Evolutionary conservation across 2,113 vertebrate genomes (phyloP).

Genomic region (Reinhardtius hippoglossoides): DNA sequence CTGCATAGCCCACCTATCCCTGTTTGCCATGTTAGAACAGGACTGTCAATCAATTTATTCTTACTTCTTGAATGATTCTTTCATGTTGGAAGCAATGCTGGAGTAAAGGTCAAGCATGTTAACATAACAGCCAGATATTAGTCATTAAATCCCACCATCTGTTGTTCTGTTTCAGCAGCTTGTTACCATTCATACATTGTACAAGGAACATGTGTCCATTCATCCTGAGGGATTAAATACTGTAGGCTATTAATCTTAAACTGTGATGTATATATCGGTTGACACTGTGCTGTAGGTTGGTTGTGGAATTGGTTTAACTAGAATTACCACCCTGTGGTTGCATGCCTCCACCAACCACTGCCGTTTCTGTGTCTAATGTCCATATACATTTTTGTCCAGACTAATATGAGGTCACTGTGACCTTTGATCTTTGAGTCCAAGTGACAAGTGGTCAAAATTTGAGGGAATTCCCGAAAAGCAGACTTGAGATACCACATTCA

Average conservation of each 20-base stretch:
- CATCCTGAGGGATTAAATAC: constrained; percentile 45
- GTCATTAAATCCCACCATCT: constrained; percentile 75
- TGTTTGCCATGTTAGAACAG: constrained; percentile 4
- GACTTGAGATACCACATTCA: too few species aligned
- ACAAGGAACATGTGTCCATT: constrained; percentile 51
- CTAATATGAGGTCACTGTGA: too few species aligned
- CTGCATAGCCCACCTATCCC: not conserved
- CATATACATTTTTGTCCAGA: too few species aligned
- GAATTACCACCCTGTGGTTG: too few species aligned
- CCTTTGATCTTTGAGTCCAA: too few species aligned
- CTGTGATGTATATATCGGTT: not conserved
- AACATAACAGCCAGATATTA: constrained; percentile 67
- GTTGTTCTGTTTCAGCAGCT: constrained; percentile 46
- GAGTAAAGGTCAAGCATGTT: constrained; percentile 50
- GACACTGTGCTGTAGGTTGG: not conserved
- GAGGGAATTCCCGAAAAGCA: too few species aligned
- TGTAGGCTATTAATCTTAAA: constrained; percentile 6
- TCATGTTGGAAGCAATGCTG: constrained; percentile 3
- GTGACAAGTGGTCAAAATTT: too few species aligned
- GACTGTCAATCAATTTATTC: not conserved
- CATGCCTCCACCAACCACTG: too few species aligned
- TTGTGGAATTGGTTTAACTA: not conserved
- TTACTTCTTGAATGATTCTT: constrained; percentile 20
- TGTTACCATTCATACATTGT: constrained; percentile 32
- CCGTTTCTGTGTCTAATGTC: too few species aligned